A percentile compares a stretch with the other conserved stretches of the same genome.
phyloP scores from a whole-genome alignment of 2,113 vertebrate genomes.

The Arizona elegans region DNA sequence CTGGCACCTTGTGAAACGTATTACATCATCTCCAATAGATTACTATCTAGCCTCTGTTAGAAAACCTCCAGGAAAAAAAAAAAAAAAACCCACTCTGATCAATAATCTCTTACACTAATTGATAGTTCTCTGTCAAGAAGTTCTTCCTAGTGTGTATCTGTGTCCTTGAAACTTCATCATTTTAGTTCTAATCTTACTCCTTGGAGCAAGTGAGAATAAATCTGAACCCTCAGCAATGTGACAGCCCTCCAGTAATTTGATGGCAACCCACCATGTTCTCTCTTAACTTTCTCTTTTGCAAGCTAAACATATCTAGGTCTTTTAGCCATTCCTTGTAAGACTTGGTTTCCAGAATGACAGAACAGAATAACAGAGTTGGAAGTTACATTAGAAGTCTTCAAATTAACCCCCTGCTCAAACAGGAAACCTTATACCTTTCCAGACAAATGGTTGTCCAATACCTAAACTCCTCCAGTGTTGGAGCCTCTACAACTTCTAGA shows the following conservation, averaged over 20 bases:
- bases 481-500: background rate
- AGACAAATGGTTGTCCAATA: background rate
- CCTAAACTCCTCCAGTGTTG: background rate
- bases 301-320: background rate
- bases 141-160: background rate
- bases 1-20: background rate
- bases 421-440: background rate
- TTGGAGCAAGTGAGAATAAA: background rate
- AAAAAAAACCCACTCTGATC: background rate
- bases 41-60: background rate
- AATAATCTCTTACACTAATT: background rate
- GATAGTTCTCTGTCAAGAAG: background rate
- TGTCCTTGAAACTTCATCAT: background rate
- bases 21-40: background rate
- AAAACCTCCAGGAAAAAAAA: background rate
- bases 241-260: background rate
- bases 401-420: background rate
- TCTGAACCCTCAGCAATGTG: background rate
- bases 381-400: background rate
- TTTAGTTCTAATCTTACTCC: background rate
- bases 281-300: background rate
- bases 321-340: background rate
- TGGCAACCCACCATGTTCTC: background rate
- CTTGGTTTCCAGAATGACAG: background rate
- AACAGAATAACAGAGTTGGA: background rate